phyloP scores from a whole-genome alignment of 2,113 vertebrate species.

The Mionectes macconnelli region DNA sequence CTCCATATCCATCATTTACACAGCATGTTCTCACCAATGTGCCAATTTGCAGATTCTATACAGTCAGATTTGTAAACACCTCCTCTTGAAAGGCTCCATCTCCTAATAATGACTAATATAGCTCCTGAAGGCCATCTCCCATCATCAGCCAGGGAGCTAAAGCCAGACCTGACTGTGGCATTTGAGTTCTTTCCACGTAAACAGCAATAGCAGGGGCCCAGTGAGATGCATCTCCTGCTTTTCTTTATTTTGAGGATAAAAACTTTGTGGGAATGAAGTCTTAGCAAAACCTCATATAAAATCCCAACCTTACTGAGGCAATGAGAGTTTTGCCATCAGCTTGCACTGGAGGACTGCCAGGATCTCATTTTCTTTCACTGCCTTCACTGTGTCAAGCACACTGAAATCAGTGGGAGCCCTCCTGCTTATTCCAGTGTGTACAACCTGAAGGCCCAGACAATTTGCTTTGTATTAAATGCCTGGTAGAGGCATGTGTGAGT shows the following conservation, averaged over 20 bases:
- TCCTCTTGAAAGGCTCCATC: background rate
- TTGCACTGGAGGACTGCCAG: background rate
- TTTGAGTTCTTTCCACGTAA: background rate
- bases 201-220: accelerated
- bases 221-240: background rate
- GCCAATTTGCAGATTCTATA: background rate
- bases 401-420: background rate
- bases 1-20: accelerated
- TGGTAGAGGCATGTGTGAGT: background rate
- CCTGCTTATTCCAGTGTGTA: background rate
- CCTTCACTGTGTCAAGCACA: background rate
- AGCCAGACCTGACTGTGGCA: background rate
- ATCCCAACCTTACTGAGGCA: background rate
- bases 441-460: background rate
- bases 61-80: background rate
- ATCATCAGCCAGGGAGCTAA: background rate
- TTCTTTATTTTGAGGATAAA: background rate
- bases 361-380: background rate
- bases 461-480: background rate
- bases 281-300: background rate
- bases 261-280: background rate
- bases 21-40: accelerated
- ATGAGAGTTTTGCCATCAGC: background rate
- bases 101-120: background rate
- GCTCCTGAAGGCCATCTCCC: background rate